A percentile compares a stretch with the other conserved stretches of the same genome.
Evolutionary conservation across 2,888 invertebrate species (phyloP).

Genomic region (Heteromurus nitidus): DNA sequence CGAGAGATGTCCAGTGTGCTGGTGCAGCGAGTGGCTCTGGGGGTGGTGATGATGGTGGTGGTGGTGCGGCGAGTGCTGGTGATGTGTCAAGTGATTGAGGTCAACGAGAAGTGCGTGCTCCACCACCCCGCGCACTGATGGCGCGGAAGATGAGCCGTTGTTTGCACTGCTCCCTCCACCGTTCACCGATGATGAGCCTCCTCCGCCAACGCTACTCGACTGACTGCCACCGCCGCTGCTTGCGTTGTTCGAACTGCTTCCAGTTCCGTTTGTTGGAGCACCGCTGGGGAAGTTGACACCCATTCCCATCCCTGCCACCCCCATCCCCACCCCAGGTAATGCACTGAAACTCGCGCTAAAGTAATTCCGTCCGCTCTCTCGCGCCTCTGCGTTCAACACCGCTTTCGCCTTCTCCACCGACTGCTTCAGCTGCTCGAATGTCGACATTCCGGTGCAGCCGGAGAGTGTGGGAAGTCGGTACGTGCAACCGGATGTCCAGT

Average conservation of each 20-base stretch:
- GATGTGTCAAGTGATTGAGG: constrained; percentile 67
- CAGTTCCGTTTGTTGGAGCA: constrained; percentile 48
- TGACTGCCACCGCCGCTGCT: constrained; percentile 48
- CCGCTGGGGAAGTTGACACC: constrained; percentile 69
- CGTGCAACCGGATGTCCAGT: constrained; percentile 76
- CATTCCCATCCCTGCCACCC: constrained; percentile 69
- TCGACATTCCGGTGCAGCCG: constrained; percentile 78
- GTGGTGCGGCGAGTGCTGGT: constrained; percentile 61
- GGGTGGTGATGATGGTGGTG: constrained; percentile 50
- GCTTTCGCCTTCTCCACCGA: constrained; percentile 94
- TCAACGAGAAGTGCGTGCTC: constrained; percentile 59
- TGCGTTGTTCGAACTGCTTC: constrained; percentile 26
- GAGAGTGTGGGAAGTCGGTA: constrained; percentile 82
- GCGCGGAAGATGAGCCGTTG: constrained; percentile 35
- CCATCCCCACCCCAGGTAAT: constrained; percentile 66
- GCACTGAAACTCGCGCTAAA: constrained; percentile 72
- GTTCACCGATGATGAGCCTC: constrained; percentile 19
- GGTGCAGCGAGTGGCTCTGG: constrained; percentile 34
- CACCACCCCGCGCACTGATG: constrained; percentile 46
- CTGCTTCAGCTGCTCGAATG: constrained; percentile 92
- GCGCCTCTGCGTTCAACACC: constrained; percentile 78
- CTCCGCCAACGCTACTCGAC: constrained; percentile 41
- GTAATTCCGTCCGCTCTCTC: constrained; percentile 69
- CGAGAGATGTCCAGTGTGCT: constrained; percentile 19
- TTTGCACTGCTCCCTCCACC: constrained; percentile 13